These are phyloP conservation scores for Arbacia lixula DNA, from an alignment of 53 echinoderm and acorn worm genomes.

Conservation along the genomic window DNA sequence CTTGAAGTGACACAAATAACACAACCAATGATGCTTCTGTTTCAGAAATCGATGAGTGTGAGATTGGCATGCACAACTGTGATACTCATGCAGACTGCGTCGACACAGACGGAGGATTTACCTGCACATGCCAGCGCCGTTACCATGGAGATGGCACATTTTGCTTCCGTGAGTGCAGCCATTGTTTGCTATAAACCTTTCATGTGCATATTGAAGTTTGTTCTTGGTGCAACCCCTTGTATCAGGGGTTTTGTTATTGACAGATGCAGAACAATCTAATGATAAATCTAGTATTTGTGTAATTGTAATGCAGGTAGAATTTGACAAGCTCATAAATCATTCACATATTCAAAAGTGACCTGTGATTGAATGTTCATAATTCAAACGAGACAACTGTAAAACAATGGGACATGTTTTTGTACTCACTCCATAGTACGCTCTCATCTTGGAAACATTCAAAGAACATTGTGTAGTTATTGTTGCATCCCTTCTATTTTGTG, in stretches of 20 bases:
- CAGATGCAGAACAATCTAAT: no score
- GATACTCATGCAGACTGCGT: slow-evolving; percentile 71
- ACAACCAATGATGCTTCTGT: slow-evolving; percentile 8
- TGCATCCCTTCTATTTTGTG: neutral
- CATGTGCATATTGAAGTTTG: no score
- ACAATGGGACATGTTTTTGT: no score
- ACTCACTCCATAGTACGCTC: neutral
- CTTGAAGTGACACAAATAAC: neutral
- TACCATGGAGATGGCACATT: slow-evolving; percentile 85
- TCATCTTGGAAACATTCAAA: neutral
- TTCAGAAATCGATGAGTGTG: slow-evolving; percentile 82
- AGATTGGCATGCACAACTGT: slow-evolving; percentile 73
- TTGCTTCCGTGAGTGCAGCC: slow-evolving; percentile 92
- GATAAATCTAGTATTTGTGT: no score
- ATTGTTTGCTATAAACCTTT: no score
- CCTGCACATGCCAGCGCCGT: slow-evolving; percentile 71
- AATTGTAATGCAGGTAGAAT: no score
- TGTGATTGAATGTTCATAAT: no score
- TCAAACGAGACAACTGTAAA: no score
- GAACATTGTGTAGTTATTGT: neutral
- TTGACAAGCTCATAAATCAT: no score
- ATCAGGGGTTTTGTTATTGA: no score
- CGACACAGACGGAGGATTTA: slow-evolving; percentile 80
- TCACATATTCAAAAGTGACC: no score
- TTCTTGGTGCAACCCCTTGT: no score